These are phyloP conservation scores for Epizoanthus rinbou DNA, from an alignment of 92 coral and sea anemone genomes.

Conservation along the genomic window DNA sequence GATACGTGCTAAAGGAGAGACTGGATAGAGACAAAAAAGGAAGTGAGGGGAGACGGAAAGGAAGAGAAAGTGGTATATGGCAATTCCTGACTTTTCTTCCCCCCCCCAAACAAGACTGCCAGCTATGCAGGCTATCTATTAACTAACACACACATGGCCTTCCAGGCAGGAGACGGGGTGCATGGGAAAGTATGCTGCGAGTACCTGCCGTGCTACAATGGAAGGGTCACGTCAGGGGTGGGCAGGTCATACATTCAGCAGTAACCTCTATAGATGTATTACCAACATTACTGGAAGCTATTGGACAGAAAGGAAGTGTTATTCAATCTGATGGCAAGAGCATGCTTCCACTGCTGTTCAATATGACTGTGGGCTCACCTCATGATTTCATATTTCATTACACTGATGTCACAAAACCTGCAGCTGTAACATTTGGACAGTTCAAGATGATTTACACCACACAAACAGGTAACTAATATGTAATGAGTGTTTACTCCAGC, in stretches of 20 bases:
- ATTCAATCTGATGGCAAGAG: conserved; percentile 72
- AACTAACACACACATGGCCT: not conserved
- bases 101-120: no score
- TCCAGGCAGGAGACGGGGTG: conserved; percentile 46
- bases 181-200: conserved; percentile 77
- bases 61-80: no score
- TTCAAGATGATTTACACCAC: conserved; percentile 70
- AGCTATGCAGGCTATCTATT: no score
- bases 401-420: conserved; percentile 77
- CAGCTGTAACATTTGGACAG: conserved; percentile 73
- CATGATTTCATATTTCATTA: conserved; percentile 80
- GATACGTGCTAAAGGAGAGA: no score
- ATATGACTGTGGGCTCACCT: conserved; percentile 52
- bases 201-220: conserved; percentile 84
- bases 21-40: no score
- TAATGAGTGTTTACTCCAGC: no score
- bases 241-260: conserved; percentile 60
- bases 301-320: conserved; percentile 59
- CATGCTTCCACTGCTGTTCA: conserved; percentile 61
- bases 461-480: conserved; percentile 53
- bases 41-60: no score
- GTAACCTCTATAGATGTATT: conserved; percentile 76
- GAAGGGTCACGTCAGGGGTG: conserved; percentile 53
- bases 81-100: no score
- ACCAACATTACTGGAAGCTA: conserved; percentile 80